Base-by-base conservation (phyloP, 2,113 vertebrate species). In the Corythornis cristatus region DNA sequence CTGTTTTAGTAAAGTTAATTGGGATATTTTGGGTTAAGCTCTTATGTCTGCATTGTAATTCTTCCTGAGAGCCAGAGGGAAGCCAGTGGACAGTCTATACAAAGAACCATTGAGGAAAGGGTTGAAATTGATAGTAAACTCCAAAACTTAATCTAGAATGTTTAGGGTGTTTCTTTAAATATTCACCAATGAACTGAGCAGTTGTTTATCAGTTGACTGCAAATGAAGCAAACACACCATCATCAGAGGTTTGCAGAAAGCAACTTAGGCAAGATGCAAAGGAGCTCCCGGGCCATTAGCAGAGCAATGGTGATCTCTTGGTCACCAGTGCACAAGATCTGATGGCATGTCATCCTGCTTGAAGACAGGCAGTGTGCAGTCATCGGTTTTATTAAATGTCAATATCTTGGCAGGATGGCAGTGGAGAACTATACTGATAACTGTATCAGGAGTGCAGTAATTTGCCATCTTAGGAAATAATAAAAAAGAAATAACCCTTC, bases 291-390 rank as follows among this genome's bases (percentile, higher is more conserved):
- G 68, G 9, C 28, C 64, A 77, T 15, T 29, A 75, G 28, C 57
- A 78, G 25, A 75, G 5, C 1, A 5, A 7, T 0, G 0, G 14
- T 23, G 16, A 25, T 28, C 20, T 64, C 28, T 50, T n/a, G 0
- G 11, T 35, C 25, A 23, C 29, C 1, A 1, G 23, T 25, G 40
- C 16, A 14, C 1, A 8, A 83, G 26, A 17, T 58, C 68, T 42
- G 33, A 53, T 37, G 43, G 15, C 6, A 2, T 17, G 11, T 15
- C 20, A 53, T 46, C 45, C 23, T 1, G 1, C 51, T 16, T 75
- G 60, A 82, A 76, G 29, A 25, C 11, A 42, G 28, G 8, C 11
- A 65, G 28, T 0, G 2, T 0, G 0, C 26, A 28, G 21, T 16
- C 19, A 43, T 6, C 2, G 26, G 10, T 54, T 86, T 65, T 40